Conservation (phyloP, 2,113 vertebrate species). For the Uria lomvia region DNA sequence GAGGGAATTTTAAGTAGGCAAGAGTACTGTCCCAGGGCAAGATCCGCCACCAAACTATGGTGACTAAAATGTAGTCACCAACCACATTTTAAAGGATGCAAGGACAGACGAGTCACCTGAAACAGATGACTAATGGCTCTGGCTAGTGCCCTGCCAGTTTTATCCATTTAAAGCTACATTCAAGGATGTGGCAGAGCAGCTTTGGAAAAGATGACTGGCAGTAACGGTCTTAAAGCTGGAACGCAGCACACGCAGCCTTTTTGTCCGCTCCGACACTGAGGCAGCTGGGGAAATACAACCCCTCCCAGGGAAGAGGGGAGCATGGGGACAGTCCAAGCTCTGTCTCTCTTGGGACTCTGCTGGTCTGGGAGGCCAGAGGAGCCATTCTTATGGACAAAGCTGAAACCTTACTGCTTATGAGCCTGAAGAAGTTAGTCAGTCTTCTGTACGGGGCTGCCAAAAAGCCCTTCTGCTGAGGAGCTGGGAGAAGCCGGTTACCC, state of each 20-base stretch:
- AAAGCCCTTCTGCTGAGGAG: neutral
- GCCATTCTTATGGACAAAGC: rapidly evolving
- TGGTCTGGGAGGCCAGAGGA: neutral
- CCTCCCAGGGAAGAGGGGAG: neutral
- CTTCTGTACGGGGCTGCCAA: neutral
- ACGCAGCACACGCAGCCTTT: neutral
- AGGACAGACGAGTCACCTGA: neutral
- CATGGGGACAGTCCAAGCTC: neutral
- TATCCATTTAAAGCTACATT: neutral
- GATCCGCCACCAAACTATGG: neutral
- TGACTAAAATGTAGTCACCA: neutral
- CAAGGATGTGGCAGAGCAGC: neutral
- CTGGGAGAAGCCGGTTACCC: rapidly evolving
- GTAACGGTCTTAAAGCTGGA: neutral
- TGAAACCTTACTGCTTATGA: neutral
- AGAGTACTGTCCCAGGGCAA: neutral
- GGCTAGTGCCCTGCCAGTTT: neutral
- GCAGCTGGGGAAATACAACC: neutral
- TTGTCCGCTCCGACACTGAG: neutral
- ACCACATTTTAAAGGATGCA: neutral
- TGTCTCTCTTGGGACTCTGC: too few relatives aligned
- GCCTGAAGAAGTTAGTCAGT: neutral
- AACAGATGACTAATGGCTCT: neutral
- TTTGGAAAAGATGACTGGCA: neutral
- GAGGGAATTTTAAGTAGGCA: neutral